Evolutionary conservation across 2,113 vertebrate genomes (phyloP), one percentile per base, ranked within the genome.

Genomic region (Sebastes fasciatus): DNA sequence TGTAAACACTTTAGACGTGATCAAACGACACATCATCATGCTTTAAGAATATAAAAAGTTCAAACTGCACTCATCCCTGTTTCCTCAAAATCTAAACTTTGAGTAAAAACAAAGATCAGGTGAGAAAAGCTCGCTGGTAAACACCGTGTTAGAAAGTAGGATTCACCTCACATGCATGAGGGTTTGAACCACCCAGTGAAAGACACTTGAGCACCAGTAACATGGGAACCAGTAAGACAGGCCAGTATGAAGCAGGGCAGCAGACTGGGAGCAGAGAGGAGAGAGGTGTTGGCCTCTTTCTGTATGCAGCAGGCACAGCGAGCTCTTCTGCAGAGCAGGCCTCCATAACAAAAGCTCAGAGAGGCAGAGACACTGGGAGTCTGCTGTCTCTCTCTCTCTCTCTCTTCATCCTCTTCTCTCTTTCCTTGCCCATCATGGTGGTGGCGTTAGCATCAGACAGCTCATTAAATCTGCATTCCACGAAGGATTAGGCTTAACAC

Each of bases 281-380:
- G 73, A 80, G 84, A 71, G 51, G 77, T 86, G 83, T 82, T 77
- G 91, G 89, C 83, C 85, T 92, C 66, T 76, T 82, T 86, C 61
- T 86, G 87, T 66, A 89, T 91, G 89, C 91, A 84, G 80, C 90
- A 86, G 79, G 77, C 83, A 74, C 26, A 74, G 68, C 49, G 34
- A 82, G 77, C 77, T 72, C 48, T 60, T 82, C 90, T 93, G 89
- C 88, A 89, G 83, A 91, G 82, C 78, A 90, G 90, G 89, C 90
- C 93, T 90, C 90, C 87, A 88, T 40, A 90, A 93, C 93, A 94
- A 92, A 90, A 91, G 90, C 91, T 70, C 34, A 74, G 68, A 60
- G 82, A 77, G 65, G 6, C 46, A 62, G 55, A 75, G 51, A 63
- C 52, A 80, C 91, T 87, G 74, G 91, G 84, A 80, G 76, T 88